Percentiles rank a stretch among this genome's conserved stretches.
These are phyloP conservation scores for Acridotheres tristis DNA, from an alignment of 2,797 vertebrate species.

Conservation along the genomic window DNA sequence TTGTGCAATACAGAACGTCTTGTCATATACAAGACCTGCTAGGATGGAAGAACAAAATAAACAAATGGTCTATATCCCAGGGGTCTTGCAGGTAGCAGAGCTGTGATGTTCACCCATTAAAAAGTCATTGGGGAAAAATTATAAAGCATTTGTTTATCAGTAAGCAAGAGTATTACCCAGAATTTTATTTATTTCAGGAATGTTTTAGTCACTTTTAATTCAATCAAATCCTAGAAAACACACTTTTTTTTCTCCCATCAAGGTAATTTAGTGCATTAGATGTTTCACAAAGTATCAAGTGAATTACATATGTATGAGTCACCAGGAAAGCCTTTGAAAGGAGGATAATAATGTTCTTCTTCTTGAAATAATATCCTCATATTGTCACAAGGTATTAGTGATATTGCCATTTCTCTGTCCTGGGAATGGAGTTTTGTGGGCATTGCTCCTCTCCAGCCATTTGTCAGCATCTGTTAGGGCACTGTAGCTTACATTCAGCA, in stretches of 20 bases:
- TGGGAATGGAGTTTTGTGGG: background rate
- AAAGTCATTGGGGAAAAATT: background rate
- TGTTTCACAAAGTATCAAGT: background rate
- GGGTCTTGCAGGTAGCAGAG: background rate
- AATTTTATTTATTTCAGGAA: background rate
- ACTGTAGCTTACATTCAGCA: background rate
- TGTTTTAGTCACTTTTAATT: background rate
- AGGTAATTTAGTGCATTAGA: background rate
- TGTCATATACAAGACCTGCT: background rate
- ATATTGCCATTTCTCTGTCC: background rate
- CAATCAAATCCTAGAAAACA: background rate
- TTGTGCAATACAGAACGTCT: background rate
- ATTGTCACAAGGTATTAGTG: background rate
- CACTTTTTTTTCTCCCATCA: background rate
- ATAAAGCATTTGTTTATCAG: background rate
- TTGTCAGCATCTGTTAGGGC: background rate
- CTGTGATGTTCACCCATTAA: background rate
- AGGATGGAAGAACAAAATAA: background rate
- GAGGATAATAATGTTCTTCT: background rate
- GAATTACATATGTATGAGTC: background rate
- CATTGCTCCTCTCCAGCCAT: background rate
- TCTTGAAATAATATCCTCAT: background rate
- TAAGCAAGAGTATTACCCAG: background rate
- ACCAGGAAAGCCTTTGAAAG: background rate
- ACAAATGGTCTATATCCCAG: background rate